phyloP scores from a whole-genome alignment of 2,888 invertebrate genomes.

The Abrostola tripartita region DNA sequence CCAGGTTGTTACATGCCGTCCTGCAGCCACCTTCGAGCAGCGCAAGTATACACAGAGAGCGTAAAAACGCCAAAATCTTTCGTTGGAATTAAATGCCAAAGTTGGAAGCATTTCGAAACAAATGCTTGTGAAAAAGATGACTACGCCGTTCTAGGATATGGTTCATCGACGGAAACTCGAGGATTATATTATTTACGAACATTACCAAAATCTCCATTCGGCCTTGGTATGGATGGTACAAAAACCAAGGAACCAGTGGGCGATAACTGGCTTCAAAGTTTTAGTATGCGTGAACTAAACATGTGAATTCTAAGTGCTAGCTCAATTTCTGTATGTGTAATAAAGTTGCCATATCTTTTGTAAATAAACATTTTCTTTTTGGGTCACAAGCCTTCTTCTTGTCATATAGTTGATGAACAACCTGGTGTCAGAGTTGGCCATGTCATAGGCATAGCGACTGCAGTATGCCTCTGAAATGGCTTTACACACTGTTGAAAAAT shows the following conservation, averaged over 20 bases:
- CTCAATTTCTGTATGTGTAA: conserved; percentile 45
- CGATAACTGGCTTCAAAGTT: conserved; percentile 68
- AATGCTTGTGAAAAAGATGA: conserved; percentile 75
- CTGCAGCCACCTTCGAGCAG: conserved; percentile 84
- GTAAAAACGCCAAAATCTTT: conserved; percentile 78
- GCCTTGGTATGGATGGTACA: conserved; percentile 80
- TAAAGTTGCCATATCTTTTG: conserved; percentile 61
- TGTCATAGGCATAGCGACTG: too few species aligned
- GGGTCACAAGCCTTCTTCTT: conserved; percentile 1
- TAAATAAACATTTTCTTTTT: conserved; percentile 15
- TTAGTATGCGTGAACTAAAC: conserved; percentile 62
- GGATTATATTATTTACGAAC: conserved; percentile 84
- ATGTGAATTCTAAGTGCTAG: conserved; percentile 40
- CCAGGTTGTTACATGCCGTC: conserved; percentile 90
- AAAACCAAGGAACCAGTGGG: conserved; percentile 59
- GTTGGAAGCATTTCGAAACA: conserved; percentile 78
- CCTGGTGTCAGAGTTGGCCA: too few species aligned
- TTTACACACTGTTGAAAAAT: too few species aligned
- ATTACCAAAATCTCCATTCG: conserved; percentile 73
- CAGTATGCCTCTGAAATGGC: too few species aligned
- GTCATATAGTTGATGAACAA: too few species aligned
- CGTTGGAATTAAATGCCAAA: conserved; percentile 75
- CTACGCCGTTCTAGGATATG: conserved; percentile 80
- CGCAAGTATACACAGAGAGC: conserved; percentile 81
- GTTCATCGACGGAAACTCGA: conserved; percentile 77